phyloP scores from a whole-genome alignment of 2,113 vertebrate genomes.

The Vidua chalybeata region DNA sequence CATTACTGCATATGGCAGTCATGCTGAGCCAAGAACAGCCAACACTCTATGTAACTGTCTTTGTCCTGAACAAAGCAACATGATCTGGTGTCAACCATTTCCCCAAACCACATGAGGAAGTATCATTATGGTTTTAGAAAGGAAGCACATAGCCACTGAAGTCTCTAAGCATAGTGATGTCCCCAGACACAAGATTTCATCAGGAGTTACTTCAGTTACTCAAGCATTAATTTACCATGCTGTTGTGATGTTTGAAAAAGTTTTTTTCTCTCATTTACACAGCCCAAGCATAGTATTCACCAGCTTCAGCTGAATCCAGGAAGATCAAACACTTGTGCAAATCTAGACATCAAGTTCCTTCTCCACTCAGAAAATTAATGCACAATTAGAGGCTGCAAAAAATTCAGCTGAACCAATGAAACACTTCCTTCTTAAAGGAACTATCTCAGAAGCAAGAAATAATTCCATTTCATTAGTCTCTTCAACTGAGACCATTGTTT shows the following conservation, averaged over 20 bases:
- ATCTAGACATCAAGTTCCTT: not conserved
- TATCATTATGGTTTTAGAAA: not conserved
- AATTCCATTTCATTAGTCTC: not conserved
- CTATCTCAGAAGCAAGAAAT: not conserved
- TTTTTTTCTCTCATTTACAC: not conserved
- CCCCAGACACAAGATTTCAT: not conserved
- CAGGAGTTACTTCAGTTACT: not conserved
- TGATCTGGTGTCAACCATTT: not conserved
- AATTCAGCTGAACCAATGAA: not conserved
- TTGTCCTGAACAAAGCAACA: not conserved
- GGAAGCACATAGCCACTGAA: not conserved
- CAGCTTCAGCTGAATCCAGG: not conserved
- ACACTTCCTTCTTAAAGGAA: not conserved
- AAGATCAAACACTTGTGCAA: not conserved
- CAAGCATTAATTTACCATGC: not conserved
- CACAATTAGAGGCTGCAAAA: not conserved
- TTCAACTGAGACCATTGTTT: not conserved
- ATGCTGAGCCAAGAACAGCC: not conserved
- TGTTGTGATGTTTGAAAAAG: not conserved
- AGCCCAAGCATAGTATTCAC: not conserved
- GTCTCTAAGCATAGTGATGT: not conserved
- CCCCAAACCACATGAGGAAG: not conserved
- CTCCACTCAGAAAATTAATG: not conserved
- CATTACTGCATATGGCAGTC: not conserved
- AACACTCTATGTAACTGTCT: not conserved